Evolutionary conservation across 2,797 vertebrate species (phyloP).

Genomic region (Myripristis jacobus): DNA sequence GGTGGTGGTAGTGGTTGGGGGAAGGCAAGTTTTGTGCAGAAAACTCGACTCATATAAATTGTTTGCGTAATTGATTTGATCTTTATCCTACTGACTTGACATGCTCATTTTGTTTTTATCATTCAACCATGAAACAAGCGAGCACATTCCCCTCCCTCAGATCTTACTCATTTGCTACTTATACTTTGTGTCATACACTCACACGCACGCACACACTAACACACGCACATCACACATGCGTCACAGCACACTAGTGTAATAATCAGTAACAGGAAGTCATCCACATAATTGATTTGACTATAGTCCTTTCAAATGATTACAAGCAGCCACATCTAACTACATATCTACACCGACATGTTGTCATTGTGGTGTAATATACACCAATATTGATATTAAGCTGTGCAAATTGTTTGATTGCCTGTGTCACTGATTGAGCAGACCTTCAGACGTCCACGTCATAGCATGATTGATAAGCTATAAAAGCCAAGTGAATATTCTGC

Average conservation of each 20-base stretch:
- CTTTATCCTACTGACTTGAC: too few relatives aligned
- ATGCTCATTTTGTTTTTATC: too few relatives aligned
- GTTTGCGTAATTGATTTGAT: too few relatives aligned
- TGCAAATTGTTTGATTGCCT: constrained; percentile 2
- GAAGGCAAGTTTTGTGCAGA: not conserved
- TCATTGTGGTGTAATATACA: not conserved
- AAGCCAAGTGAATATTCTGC: not conserved
- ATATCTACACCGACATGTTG: not conserved
- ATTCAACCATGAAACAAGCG: not conserved
- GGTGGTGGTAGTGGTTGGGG: too few relatives aligned
- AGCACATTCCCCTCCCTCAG: not conserved
- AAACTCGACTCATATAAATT: not conserved
- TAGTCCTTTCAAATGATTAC: not conserved
- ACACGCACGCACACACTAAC: not conserved
- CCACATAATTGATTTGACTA: not conserved
- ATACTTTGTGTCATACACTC: not conserved
- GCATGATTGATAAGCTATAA: not conserved
- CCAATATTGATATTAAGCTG: not conserved
- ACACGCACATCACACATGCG: not conserved
- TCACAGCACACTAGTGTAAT: not conserved
- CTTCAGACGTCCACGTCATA: constrained; percentile 8
- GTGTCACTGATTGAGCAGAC: constrained; percentile 12
- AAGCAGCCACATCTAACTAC: not conserved
- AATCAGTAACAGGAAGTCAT: constrained; percentile 4
- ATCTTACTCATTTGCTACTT: not conserved